Conservation (phyloP, 1,140 invertebrate species). For the Magallana angulata region DNA sequence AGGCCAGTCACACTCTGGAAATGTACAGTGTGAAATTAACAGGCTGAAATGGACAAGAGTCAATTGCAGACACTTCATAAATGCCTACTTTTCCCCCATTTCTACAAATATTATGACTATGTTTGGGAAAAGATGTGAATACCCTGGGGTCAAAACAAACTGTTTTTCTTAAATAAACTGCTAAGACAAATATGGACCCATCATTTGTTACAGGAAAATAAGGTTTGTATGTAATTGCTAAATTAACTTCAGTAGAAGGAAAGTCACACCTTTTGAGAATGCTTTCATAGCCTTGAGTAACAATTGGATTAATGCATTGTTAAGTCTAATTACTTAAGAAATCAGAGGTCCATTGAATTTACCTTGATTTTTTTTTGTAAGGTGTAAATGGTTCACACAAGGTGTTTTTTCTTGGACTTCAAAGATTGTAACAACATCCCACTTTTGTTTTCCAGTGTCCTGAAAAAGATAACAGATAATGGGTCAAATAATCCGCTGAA, state of each 20-base stretch:
- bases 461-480: slow-evolving; percentile 17
- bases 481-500: background rate
- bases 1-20: background rate
- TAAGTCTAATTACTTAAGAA: slow-evolving; percentile 25
- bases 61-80: slow-evolving; percentile 20
- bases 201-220: slow-evolving; percentile 4
- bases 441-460: background rate
- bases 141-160: slow-evolving; percentile 24
- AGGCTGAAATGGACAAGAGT: slow-evolving; percentile 16
- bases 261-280: slow-evolving; percentile 10
- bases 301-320: slow-evolving; percentile 30
- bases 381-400: slow-evolving; percentile 25
- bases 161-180: slow-evolving; percentile 24
- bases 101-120: slow-evolving; percentile 28
- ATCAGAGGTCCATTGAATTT: slow-evolving; percentile 8
- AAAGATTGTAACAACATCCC: slow-evolving; percentile 1
- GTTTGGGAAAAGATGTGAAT: slow-evolving; percentile 1
- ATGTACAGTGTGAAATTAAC: background rate
- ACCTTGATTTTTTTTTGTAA: background rate
- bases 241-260: background rate
- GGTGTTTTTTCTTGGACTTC: slow-evolving; percentile 15
- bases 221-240: background rate
- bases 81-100: slow-evolving; percentile 10
- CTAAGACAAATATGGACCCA: slow-evolving; percentile 6
- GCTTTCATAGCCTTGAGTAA: slow-evolving; percentile 10